Conservation (phyloP, 2,113 vertebrate species). For the Cebidichthys violaceus region DNA sequence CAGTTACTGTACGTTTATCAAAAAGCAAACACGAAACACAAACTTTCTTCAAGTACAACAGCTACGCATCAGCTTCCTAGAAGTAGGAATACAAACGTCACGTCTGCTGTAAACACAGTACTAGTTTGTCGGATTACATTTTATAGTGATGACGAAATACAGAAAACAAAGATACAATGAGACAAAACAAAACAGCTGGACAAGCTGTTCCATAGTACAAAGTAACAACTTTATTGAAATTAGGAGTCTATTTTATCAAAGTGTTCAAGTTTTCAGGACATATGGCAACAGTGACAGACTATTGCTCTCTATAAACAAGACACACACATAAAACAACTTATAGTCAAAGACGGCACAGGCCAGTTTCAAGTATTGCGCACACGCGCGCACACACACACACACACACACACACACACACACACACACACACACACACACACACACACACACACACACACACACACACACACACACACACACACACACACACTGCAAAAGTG, state of each 20-base stretch:
- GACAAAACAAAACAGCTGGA: background rate
- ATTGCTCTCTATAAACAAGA: slow-evolving; percentile 2
- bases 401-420: background rate
- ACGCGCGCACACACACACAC: background rate
- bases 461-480: slow-evolving; percentile 8
- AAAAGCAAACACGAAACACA: background rate
- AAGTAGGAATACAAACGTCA: too few relatives aligned
- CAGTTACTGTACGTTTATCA: background rate
- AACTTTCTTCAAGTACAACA: background rate
- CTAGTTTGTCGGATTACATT: background rate
- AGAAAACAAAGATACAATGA: background rate
- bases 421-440: background rate
- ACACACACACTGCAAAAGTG: too few relatives aligned
- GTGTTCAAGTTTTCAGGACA: slow-evolving; percentile 78
- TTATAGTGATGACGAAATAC: background rate
- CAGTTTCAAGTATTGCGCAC: slow-evolving; percentile 54
- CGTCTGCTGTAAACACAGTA: too few relatives aligned
- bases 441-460: slow-evolving; percentile 13
- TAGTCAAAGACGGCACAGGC: slow-evolving; percentile 6
- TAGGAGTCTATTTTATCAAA: slow-evolving; percentile 59
- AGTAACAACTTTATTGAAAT: slow-evolving; percentile 65
- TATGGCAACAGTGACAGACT: slow-evolving; percentile 49
- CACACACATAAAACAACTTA: background rate
- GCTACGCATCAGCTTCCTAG: background rate
- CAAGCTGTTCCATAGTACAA: background rate